Conservation (phyloP, 2,888 invertebrate genomes). For the Andrena bicolor region DNA sequence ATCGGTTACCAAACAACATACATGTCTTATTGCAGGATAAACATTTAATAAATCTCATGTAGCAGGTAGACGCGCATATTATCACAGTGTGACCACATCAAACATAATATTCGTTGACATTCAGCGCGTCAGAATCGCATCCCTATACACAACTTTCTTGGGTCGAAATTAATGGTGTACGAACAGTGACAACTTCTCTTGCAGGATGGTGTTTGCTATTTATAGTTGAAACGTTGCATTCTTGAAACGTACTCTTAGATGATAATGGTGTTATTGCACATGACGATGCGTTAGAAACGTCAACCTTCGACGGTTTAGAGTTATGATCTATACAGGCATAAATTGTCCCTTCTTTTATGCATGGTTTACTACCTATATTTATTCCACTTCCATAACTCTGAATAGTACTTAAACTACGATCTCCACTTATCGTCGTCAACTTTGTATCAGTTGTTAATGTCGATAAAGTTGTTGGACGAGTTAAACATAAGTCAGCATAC, state of each 20-base stretch:
- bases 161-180: conserved; percentile 83
- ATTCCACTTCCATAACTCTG: conserved; percentile 77
- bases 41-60: conserved; percentile 23
- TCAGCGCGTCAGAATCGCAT: conserved; percentile 83
- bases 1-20: conserved; percentile 27
- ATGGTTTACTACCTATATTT: conserved; percentile 85
- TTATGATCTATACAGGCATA: conserved; percentile 92
- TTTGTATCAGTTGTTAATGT: conserved; percentile 81
- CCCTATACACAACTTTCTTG: conserved; percentile 85
- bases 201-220: conserved; percentile 78
- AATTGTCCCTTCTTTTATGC: conserved; percentile 89
- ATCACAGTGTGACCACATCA: conserved; percentile 72
- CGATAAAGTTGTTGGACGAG: conserved; percentile 86
- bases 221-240: conserved; percentile 64
- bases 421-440: conserved; percentile 79
- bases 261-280: conserved; percentile 64
- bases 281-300: conserved; percentile 66
- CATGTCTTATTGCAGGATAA: conserved; percentile 25
- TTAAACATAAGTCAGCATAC: conserved; percentile 88
- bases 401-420: conserved; percentile 79
- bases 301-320: conserved; percentile 85
- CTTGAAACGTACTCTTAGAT: conserved; percentile 69
- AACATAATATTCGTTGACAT: conserved; percentile 84
- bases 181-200: conserved; percentile 83
- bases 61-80: conserved; percentile 56